Evolutionary conservation across 1,140 invertebrate species (phyloP).

Genomic region (Zaprionus ornatus): DNA sequence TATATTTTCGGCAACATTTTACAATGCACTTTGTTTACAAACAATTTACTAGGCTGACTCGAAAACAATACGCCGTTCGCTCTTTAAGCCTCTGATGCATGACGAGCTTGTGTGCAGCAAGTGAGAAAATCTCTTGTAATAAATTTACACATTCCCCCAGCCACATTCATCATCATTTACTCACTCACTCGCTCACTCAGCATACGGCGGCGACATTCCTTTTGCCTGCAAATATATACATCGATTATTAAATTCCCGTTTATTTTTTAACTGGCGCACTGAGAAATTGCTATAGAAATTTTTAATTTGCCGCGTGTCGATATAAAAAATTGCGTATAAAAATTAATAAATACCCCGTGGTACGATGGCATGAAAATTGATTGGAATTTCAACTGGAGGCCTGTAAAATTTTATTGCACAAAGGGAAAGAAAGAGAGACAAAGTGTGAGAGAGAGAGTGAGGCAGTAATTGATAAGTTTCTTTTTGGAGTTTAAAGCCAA

Average conservation of each 20-base stretch:
- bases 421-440: neutral
- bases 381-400: neutral
- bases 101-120: neutral
- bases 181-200: neutral
- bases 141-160: neutral
- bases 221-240: neutral
- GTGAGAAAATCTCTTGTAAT: neutral
- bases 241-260: neutral
- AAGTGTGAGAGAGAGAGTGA: neutral
- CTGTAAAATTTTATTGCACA: conserved; percentile 2
- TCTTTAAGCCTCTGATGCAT: neutral
- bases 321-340: neutral
- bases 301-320: neutral
- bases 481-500: neutral
- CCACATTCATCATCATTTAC: neutral
- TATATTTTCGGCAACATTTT: neutral
- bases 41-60: neutral
- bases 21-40: neutral
- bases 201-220: conserved; percentile 2
- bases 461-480: neutral
- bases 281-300: neutral
- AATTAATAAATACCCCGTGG: conserved; percentile 2
- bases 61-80: neutral
- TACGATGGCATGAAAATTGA: neutral
- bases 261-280: neutral